phyloP scores from a whole-genome alignment of 2,113 vertebrate genomes.

The Chionis minor region DNA sequence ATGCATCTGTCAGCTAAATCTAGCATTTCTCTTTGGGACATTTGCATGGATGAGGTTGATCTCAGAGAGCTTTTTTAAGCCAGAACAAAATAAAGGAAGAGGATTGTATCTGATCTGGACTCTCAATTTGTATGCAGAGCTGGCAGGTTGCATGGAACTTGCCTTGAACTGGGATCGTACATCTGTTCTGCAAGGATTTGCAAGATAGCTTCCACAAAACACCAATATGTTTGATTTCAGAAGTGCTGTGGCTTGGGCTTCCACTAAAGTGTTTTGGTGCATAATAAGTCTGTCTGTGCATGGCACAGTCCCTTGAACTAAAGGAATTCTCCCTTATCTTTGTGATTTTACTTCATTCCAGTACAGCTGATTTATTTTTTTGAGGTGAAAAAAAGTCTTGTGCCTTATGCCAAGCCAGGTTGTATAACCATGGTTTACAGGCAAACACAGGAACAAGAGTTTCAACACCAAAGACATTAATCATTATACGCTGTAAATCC shows the following conservation, averaged over 20 bases:
- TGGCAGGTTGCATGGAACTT: neutral
- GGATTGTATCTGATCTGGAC: neutral
- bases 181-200: neutral
- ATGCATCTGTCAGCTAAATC: constrained; percentile 52
- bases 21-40: constrained; percentile 22
- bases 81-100: neutral
- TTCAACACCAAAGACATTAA: neutral
- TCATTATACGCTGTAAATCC: neutral
- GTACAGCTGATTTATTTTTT: neutral
- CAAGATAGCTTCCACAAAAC: neutral
- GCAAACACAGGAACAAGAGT: neutral
- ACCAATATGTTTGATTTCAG: neutral
- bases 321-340: neutral
- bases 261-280: neutral
- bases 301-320: neutral
- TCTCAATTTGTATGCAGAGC: neutral
- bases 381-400: neutral
- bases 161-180: neutral
- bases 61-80: neutral
- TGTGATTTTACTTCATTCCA: neutral
- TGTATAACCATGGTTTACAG: neutral
- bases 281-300: neutral
- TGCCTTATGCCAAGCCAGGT: neutral
- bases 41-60: neutral
- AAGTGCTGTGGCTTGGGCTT: neutral